Evolutionary conservation across 2,797 vertebrate genomes (phyloP), one percentile per base, ranked within the genome.

Genomic region (Sebastes diaconus): DNA sequence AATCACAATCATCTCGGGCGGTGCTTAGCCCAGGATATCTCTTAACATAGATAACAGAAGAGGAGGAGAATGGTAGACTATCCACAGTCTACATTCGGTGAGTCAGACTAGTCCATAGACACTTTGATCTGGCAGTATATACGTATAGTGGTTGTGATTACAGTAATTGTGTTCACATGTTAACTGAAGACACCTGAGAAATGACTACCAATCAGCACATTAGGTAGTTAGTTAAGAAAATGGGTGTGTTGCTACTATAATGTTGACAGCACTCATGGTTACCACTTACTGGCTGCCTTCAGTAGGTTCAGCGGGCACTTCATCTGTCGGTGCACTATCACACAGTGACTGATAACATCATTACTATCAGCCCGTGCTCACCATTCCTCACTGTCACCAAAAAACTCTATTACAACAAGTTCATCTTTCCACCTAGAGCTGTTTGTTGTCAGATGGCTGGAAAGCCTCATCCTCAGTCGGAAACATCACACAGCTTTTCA

Each of bases 271-370:
- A 3, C 59, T 39, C 16, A 0, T 25, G 77, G 83, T 81, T 29
- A 24, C 46, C 34, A 11, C 72, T 74, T 32, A 5, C 22, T 6
- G 32, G 24, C 67, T 36, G 6, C 42, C 46, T 50, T 71, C 79
- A 61, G 68, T 80, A 36, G 55, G 42, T 58, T 84, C 71, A 60
- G 30, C 71, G 60, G 75, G 67, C 79, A 22, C 73, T 84, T 68
- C 69, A 81, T 91, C 83, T 75, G 80, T 90, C 88, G 68, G 72
- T 50, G 67, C 42, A 5, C 52, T 77, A 88, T 88, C 89, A 57
- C 89, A 70, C 67, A 24, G 85, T 90, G 90, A 94, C 91, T 91
- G 91, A 94, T 93, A 78, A 85, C 85, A 84, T 92, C 83, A 84
- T 93, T 87, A 88, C 86, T 30, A 67, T 81, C 75, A 60, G 73